Evolutionary conservation across 1,140 invertebrate genomes (phyloP), one percentile per base, ranked within the genome.

Genomic region (Pissodes strobi): DNA sequence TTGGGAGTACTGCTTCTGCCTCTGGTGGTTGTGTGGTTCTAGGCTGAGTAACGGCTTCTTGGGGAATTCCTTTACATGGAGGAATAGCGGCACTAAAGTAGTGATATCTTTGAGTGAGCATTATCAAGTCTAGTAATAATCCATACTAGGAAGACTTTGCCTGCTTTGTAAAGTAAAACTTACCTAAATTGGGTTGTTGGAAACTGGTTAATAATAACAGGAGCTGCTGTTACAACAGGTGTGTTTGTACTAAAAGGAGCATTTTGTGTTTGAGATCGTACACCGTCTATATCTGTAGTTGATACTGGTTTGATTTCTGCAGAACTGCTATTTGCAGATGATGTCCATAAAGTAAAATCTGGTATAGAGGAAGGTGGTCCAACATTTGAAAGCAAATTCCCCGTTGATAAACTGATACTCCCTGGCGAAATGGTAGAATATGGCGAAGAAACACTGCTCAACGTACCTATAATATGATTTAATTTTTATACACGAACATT

Each of bases 71-170:
- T 79, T 83, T 84, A 57, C 75, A 82, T 22, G 81, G 74, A 57
- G 84, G 83, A 56, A 86, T 85, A 19, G 81, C 84, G 57, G 84
- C 82, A 72, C 84, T 85, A 69, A 19, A 45, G n/a, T n/a, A n/a
- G n/a, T n/a, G n/a, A n/a, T n/a, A n/a, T n/a, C 13, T 15, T 39
- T 15, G 2, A 2, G 13, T 12, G 30, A 34, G 13, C 13, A 34
- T 2, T 34, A 12, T 6, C 4, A n/a, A n/a, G 3, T 39, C 2
- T 6, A n/a, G 3, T n/a, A 3, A 15, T 6, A 39, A 39, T 6
- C 4, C 3, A 15, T n/a, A 39, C 3, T 39, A 8, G 37, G 13
- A 56, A 57, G 18, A 22, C 13, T 6, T 55, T 22, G 2, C 22
- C 22, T 12, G 19, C 15, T n/a, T 25, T 45, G 12, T 4, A 58